phyloP scores from a whole-genome alignment of 1,140 invertebrate species.

The Danaus plexippus region DNA sequence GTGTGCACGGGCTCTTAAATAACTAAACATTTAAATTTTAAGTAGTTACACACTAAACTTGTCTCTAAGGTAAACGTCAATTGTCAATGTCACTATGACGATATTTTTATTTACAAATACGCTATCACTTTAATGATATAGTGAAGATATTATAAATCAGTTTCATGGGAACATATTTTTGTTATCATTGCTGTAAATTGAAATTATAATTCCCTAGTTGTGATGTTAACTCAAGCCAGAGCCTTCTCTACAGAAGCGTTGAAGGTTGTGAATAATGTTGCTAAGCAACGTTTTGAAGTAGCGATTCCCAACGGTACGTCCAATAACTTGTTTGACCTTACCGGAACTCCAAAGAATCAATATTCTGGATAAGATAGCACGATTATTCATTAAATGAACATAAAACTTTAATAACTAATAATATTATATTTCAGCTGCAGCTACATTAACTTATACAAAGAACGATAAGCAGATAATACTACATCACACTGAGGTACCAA shows the following conservation, averaged over 20 bases:
- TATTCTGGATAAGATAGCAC: too few species aligned
- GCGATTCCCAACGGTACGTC: conserved; percentile 41
- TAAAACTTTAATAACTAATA: background rate
- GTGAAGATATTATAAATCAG: background rate
- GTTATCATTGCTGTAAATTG: background rate
- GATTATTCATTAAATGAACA: conserved; percentile 8
- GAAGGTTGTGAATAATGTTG: conserved; percentile 61
- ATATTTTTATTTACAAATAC: too few species aligned
- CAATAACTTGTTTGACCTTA: background rate
- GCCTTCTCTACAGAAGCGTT: conserved; percentile 54
- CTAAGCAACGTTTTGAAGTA: conserved; percentile 63
- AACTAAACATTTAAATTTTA: too few species aligned
- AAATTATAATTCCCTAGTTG: conserved; percentile 27
- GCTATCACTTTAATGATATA: too few species aligned
- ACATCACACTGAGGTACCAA: conserved; percentile 74
- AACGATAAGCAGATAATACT: conserved; percentile 71
- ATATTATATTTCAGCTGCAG: conserved; percentile 46
- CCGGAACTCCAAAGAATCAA: too few species aligned
- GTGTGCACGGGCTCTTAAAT: too few species aligned
- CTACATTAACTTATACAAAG: conserved; percentile 65
- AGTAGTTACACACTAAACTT: too few species aligned
- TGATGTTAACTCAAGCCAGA: conserved; percentile 56
- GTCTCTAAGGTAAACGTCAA: too few species aligned
- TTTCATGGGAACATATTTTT: background rate
- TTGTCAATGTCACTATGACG: too few species aligned